Evolutionary conservation across 2,113 vertebrate genomes (phyloP).

Genomic region (Hyaena hyaena): DNA sequence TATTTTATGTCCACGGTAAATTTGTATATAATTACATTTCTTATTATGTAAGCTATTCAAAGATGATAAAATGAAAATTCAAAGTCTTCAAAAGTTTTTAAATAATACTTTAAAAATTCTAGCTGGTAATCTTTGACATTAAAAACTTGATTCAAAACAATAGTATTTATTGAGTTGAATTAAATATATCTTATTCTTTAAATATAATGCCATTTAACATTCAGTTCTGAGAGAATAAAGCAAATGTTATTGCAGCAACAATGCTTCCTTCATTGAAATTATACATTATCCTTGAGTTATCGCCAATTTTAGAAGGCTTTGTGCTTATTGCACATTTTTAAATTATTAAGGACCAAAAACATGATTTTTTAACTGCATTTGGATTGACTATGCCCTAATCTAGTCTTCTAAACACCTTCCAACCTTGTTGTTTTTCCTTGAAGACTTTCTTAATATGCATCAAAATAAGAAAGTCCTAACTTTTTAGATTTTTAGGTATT

Average conservation of each 20-base stretch:
- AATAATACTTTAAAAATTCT: slow-evolving; percentile 29
- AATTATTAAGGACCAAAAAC: background rate
- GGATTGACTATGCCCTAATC: background rate
- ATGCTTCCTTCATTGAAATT: slow-evolving; percentile 9
- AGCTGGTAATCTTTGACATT: background rate
- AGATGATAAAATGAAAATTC: background rate
- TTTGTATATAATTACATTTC: background rate
- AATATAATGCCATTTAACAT: slow-evolving; percentile 10
- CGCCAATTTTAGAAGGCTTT: background rate
- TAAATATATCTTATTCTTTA: slow-evolving; percentile 55
- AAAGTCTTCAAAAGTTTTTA: background rate
- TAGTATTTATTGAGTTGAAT: background rate
- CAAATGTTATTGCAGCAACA: background rate
- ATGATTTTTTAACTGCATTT: slow-evolving; percentile 31
- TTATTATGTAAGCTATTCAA: background rate
- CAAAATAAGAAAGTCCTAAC: slow-evolving; percentile 14
- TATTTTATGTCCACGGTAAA: background rate
- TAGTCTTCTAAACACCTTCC: background rate
- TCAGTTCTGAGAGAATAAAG: slow-evolving; percentile 33
- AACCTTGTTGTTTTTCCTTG: background rate
- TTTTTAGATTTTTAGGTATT: background rate
- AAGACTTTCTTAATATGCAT: background rate
- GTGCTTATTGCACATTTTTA: slow-evolving; percentile 28
- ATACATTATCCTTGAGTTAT: background rate
- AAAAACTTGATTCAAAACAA: background rate